These are phyloP conservation scores for Temnothorax curvispinosus DNA, from an alignment of 1,140 invertebrate genomes.

Conservation along the genomic window DNA sequence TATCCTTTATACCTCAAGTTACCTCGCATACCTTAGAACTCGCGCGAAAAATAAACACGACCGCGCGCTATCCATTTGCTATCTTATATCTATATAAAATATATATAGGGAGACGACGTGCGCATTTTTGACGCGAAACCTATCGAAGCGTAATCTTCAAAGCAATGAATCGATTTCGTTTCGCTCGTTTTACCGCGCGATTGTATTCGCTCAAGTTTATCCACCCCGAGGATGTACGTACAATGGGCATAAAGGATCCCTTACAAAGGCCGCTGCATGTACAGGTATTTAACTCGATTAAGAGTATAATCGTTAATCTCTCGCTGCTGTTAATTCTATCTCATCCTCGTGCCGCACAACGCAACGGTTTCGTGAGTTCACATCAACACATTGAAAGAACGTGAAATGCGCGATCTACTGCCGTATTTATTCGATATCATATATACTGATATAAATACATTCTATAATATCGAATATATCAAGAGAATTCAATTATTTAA, in stretches of 20 bases:
- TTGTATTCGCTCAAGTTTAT: constrained; percentile 55
- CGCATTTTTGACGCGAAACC: constrained; percentile 15
- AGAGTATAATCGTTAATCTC: constrained; percentile 56
- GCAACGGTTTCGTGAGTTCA: constrained; percentile 1
- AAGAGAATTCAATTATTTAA: not conserved
- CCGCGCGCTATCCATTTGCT: constrained; percentile 10
- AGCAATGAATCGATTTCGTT: constrained; percentile 50
- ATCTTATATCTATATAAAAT: not conserved
- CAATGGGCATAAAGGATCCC: constrained; percentile 51
- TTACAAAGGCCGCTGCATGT: constrained; percentile 37
- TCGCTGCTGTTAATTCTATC: constrained; percentile 57
- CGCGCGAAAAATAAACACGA: constrained; percentile 22
- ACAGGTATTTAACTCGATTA: constrained; percentile 64
- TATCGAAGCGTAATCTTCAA: constrained; percentile 19
- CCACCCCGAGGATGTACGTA: constrained; percentile 16
- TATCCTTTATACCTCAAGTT: not conserved
- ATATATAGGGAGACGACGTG: not conserved
- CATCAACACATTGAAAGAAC: constrained; percentile 36
- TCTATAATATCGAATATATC: not conserved
- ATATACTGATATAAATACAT: not conserved
- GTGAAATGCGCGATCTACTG: constrained; percentile 3
- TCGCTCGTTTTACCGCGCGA: constrained; percentile 28
- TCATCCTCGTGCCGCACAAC: constrained; percentile 5
- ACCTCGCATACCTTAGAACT: not conserved
- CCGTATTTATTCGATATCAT: not conserved